Conservation (phyloP, 2,797 vertebrate species). For the Coluber constrictor region DNA sequence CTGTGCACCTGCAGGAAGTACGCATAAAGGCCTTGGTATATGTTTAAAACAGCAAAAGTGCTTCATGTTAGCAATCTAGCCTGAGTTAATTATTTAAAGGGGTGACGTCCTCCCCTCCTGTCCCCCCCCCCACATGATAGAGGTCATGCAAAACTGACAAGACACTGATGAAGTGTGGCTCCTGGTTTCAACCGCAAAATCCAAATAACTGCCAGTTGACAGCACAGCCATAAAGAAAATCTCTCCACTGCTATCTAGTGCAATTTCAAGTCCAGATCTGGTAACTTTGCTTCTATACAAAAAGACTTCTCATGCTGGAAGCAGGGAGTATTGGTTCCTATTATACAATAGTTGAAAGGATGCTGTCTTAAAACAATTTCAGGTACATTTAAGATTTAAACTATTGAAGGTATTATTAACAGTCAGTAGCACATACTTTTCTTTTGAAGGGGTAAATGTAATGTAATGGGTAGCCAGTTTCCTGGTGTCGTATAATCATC, state of each 20-base stretch:
- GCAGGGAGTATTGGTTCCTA: neutral
- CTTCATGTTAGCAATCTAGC: neutral
- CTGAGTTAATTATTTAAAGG: slow-evolving; percentile 1
- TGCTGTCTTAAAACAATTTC: slow-evolving; percentile 48
- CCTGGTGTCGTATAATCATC: slow-evolving; percentile 55
- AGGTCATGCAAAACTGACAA: slow-evolving; percentile 1
- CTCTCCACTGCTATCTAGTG: neutral
- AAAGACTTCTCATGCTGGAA: slow-evolving; percentile 1
- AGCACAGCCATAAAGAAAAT: neutral
- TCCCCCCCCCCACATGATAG: neutral
- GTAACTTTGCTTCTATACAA: neutral
- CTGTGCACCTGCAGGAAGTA: slow-evolving; percentile 86
- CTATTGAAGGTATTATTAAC: slow-evolving; percentile 40
- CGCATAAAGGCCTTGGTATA: slow-evolving; percentile 31
- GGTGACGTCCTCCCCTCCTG: neutral
- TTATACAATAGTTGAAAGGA: slow-evolving; percentile 12
- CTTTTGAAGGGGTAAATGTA: slow-evolving; percentile 52
- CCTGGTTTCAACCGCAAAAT: neutral
- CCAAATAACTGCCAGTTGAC: neutral
- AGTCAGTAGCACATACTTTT: slow-evolving; percentile 50
- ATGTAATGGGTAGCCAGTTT: slow-evolving; percentile 30
- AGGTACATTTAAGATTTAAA: slow-evolving; percentile 25
- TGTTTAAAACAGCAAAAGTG: neutral
- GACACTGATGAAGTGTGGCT: neutral
- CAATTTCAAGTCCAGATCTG: neutral